A percentile compares a stretch with the other conserved stretches of the same genome.
Evolutionary conservation across 2,113 vertebrate species (phyloP).

Genomic region (Rhadina sibilatrix): DNA sequence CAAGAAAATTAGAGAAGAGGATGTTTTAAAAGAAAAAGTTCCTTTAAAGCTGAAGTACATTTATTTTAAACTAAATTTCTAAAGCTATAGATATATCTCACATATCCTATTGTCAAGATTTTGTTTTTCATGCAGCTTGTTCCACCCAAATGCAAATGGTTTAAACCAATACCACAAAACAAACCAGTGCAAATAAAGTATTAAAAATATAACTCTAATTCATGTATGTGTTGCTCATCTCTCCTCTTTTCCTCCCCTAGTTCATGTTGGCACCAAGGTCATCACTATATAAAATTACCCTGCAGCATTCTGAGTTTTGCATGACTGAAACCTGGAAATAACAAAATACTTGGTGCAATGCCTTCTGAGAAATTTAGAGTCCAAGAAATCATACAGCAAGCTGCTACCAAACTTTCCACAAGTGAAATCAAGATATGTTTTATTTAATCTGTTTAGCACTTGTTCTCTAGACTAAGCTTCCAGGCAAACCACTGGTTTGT

Average conservation of each 20-base stretch:
- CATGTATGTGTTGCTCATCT: neutral
- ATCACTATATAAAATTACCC: neutral
- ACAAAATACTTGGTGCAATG: neutral
- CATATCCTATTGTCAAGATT: neutral
- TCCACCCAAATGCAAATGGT: neutral
- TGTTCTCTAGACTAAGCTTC: neutral
- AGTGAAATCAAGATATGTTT: neutral
- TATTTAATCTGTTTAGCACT: neutral
- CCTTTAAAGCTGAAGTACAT: neutral
- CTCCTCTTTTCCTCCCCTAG: neutral
- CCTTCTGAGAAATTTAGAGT: neutral
- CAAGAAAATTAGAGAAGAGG: constrained; percentile 5
- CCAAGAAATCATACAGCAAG: neutral
- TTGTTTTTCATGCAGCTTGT: neutral
- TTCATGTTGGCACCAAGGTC: neutral
- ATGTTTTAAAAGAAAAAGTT: neutral
- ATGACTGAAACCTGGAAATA: neutral
- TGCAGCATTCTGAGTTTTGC: neutral
- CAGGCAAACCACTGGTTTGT: neutral
- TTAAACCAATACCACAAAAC: neutral
- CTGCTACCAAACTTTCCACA: neutral
- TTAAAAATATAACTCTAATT: neutral
- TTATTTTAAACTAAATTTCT: neutral
- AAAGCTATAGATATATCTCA: too few relatives aligned
- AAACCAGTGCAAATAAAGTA: neutral